phyloP scores from a whole-genome alignment of 2,113 vertebrate species.

The Pedionomus torquatus region DNA sequence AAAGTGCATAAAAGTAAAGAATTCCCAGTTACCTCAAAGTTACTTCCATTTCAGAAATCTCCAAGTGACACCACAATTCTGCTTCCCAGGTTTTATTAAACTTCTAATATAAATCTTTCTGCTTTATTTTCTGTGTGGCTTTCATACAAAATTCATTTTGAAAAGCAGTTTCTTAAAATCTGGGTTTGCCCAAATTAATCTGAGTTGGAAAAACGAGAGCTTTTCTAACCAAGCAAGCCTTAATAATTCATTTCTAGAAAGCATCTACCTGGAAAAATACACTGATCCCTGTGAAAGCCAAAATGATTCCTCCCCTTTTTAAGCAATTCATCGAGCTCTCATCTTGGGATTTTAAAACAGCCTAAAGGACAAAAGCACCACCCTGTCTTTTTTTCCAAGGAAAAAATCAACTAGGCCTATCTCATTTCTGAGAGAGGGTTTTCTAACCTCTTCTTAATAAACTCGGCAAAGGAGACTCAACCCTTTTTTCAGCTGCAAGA shows the following conservation, averaged over 20 bases:
- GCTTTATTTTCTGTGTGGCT: background rate
- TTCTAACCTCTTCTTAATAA: background rate
- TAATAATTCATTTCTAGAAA: background rate
- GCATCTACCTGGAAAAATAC: background rate
- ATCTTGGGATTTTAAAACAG: background rate
- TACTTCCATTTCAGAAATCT: background rate
- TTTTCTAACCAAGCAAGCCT: background rate
- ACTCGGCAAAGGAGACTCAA: background rate
- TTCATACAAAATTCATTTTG: background rate
- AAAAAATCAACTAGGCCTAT: background rate
- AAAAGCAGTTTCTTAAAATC: background rate
- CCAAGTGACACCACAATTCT: background rate
- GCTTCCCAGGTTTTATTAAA: background rate
- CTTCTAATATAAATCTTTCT: background rate
- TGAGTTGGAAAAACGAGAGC: background rate
- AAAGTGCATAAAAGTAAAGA: background rate
- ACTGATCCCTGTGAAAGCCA: background rate
- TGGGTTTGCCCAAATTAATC: background rate
- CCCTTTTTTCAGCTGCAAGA: background rate
- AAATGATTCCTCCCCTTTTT: background rate
- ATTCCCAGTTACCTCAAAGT: background rate
- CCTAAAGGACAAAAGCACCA: fast-evolving
- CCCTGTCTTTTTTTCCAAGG: background rate
- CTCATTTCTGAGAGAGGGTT: fast-evolving
- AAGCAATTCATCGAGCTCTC: background rate